phyloP scores from a whole-genome alignment of 2,113 vertebrate genomes.

The Cyrtonyx montezumae region DNA sequence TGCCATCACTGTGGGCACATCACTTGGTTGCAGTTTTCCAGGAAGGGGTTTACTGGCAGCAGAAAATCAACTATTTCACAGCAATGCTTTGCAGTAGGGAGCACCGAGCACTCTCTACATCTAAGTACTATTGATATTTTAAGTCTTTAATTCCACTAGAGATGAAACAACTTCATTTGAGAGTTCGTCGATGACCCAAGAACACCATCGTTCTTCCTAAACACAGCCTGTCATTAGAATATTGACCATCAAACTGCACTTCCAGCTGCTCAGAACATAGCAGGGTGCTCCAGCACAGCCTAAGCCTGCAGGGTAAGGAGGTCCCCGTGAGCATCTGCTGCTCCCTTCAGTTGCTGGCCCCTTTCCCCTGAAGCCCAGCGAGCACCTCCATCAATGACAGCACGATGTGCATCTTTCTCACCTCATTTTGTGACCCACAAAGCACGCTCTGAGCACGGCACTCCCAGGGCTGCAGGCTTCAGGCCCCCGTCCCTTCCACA shows the following conservation, averaged over 20 bases:
- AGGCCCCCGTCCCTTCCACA: neutral
- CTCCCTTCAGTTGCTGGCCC: neutral
- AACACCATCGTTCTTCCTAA: neutral
- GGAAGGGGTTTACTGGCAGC: neutral
- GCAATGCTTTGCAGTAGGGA: neutral
- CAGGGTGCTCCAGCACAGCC: neutral
- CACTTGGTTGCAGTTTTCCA: neutral
- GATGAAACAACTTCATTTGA: neutral
- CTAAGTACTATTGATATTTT: neutral
- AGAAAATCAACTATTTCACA: neutral
- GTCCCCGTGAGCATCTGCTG: neutral
- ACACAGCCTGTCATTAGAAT: neutral
- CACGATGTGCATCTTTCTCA: no score
- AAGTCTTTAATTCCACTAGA: constrained; percentile 3
- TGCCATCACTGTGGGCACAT: neutral
- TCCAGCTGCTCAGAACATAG: neutral
- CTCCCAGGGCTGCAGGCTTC: neutral
- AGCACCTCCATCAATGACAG: neutral
- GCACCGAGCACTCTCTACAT: neutral
- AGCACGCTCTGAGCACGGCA: fast-evolving
- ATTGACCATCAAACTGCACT: neutral
- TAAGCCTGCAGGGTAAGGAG: neutral
- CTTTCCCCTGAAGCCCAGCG: neutral
- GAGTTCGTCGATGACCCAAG: neutral
- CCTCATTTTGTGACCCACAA: neutral